Conservation (phyloP, 2,113 vertebrate species). For the Equus quagga region DNA sequence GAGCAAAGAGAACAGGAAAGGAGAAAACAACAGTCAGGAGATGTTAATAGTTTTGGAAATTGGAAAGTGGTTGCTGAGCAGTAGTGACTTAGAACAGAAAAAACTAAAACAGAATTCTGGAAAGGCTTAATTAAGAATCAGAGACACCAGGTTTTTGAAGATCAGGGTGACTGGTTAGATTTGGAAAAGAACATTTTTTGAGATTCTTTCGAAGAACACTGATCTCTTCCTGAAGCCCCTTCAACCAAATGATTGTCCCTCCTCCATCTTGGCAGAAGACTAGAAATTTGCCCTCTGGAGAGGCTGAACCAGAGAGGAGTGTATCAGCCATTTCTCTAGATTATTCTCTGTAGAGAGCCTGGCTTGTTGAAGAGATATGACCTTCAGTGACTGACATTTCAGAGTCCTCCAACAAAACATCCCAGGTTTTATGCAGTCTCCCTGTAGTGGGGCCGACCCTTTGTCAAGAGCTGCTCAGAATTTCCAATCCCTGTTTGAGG, state of each 20-base stretch:
- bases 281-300: neutral
- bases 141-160: neutral
- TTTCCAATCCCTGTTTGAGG: neutral
- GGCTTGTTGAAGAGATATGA: neutral
- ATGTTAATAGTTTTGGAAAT: neutral
- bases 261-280: neutral
- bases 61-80: neutral
- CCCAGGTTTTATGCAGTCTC: neutral
- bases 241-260: neutral
- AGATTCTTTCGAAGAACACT: neutral
- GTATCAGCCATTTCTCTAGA: neutral
- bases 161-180: neutral
- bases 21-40: neutral
- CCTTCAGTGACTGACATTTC: neutral
- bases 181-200: neutral
- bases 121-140: constrained; percentile 18
- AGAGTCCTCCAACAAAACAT: neutral
- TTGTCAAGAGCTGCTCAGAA: neutral
- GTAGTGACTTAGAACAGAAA: neutral
- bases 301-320: neutral
- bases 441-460: neutral
- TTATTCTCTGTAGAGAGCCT: neutral
- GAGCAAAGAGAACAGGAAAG: neutral
- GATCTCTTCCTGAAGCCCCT: neutral
- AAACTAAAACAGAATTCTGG: neutral